Percentiles rank a stretch among this genome's conserved stretches.
These are phyloP conservation scores for Trichosurus vulpecula DNA, from an alignment of 2,797 vertebrate species.

Conservation along the genomic window DNA sequence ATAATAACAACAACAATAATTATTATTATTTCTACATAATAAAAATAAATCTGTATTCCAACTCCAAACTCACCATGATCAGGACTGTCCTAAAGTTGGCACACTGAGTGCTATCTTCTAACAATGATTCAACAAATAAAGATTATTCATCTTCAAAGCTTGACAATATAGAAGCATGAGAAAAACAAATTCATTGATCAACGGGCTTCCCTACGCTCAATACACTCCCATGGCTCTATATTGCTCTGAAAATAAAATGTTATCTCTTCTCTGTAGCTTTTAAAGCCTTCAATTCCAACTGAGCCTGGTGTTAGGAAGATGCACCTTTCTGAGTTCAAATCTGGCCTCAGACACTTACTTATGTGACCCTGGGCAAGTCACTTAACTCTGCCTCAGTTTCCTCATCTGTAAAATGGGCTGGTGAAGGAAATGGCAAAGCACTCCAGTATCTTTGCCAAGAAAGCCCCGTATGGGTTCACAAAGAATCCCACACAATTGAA, in stretches of 20 bases:
- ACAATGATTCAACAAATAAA: background rate
- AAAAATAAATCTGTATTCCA: background rate
- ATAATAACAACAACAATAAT: background rate
- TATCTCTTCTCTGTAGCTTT: background rate
- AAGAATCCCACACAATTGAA: background rate
- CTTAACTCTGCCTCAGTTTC: background rate
- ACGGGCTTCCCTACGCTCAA: background rate
- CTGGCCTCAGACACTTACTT: background rate
- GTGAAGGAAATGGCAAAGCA: background rate
- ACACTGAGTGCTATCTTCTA: background rate
- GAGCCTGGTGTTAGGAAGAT: background rate
- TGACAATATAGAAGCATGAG: slow-evolving; percentile 29
- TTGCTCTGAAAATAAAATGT: background rate
- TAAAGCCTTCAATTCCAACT: background rate
- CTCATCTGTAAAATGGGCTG: background rate
- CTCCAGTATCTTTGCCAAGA: background rate
- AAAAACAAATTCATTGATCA: slow-evolving; percentile 15
- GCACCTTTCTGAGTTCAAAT: background rate
- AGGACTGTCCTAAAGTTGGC: background rate
- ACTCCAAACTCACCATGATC: background rate
- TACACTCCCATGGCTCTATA: background rate
- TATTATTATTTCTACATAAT: background rate
- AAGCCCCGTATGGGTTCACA: background rate
- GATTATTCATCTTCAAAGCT: slow-evolving; percentile 4
- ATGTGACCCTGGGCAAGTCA: background rate